Evolutionary conservation across 2,888 invertebrate species (phyloP), one percentile per base, ranked within the genome.

Genomic region (Tineola bisselliella): DNA sequence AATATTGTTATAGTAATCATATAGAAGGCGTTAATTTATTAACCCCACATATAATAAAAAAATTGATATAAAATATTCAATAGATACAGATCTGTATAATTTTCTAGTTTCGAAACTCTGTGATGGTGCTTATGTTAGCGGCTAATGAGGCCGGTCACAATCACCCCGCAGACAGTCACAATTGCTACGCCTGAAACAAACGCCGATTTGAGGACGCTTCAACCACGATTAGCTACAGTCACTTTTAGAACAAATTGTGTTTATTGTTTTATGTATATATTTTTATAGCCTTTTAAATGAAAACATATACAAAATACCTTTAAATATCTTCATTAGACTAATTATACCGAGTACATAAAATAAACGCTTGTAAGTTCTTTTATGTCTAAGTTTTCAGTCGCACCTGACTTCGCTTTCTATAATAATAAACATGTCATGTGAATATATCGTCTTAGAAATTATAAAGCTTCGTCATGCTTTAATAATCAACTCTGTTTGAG

Each of bases 81-180:
- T 25, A 25, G 25, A 25, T 25, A 25, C 25, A 43, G 13, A 43
- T 48, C 8, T 48, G 48, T 48, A 48, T 48, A 48, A 48, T 48
- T 48, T 48, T 48, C 12, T 48, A 5, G 48, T 15, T 48, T 48
- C 48, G 10, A 48, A 48, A 15, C 54, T 54, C 54, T 25, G 54
- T 54, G 54, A 25, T 54, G 25, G 54, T 54, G 54, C 54, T 54
- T 25, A 25, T 54, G 54, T 25, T 25, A 25, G 54, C 10, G 25
- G 19, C 54, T 54, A 54, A 54, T 54, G 54, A 54, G 54, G 54
- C 25, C 25, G 54, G 54, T 18, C 18, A n/a, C 54, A 54, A 54
- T 54, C 54, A 25, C 17, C 15, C 15, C 48, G 18, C 54, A 54
- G 54, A 12, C 54, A 25, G 54, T 54, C 54, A 54, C 54, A 54